These are phyloP conservation scores for Rhincodon typus DNA, from an alignment of 2,797 vertebrate genomes.

Conservation along the genomic window DNA sequence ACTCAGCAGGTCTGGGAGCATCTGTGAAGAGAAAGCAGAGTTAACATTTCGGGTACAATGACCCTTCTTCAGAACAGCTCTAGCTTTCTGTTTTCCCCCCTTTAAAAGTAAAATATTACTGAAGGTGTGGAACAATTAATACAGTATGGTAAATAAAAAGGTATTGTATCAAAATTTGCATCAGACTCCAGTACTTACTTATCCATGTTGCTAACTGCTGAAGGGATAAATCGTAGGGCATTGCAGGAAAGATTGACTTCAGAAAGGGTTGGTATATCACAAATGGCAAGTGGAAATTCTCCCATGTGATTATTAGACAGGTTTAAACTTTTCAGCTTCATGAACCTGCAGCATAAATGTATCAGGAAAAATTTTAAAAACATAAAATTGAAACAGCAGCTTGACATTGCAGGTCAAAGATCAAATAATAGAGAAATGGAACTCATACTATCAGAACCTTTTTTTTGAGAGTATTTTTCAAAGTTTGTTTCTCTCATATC, in stretches of 20 bases:
- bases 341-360: constrained; percentile 66
- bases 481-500: background rate
- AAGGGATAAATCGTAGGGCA: constrained; percentile 69
- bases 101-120: background rate
- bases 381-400: background rate
- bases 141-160: background rate
- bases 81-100: background rate
- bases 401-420: background rate
- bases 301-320: constrained; percentile 89
- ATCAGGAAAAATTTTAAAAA: background rate
- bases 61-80: background rate
- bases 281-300: constrained; percentile 79
- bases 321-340: constrained; percentile 90
- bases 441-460: background rate
- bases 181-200: constrained; percentile 62
- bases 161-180: background rate
- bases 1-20: too few species aligned
- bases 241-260: constrained; percentile 96
- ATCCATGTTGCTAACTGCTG: constrained; percentile 73
- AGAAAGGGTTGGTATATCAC: constrained; percentile 76
- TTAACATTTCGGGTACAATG: too few species aligned
- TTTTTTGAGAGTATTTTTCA: background rate
- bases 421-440: background rate
- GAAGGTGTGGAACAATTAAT: background rate
- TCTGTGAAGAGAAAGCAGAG: too few species aligned